Base-by-base conservation (phyloP, 2,113 vertebrate genomes). In the Romanogobio albipinnatus region DNA sequence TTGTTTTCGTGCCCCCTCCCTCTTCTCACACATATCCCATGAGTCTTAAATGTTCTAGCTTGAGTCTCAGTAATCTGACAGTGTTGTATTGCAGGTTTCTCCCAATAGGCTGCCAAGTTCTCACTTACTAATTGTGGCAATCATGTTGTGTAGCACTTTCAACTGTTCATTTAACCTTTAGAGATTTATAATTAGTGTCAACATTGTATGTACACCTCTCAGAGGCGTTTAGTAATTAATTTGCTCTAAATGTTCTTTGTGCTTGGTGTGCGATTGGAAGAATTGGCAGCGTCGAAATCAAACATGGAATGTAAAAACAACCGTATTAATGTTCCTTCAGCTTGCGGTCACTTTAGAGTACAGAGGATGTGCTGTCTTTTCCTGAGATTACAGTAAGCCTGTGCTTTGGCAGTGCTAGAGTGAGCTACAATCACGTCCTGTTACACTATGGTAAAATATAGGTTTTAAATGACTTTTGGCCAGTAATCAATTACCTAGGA, bases 311-410 rank as follows among this genome's bases (percentile, higher is more conserved):
- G 9, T 39, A 29, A 47, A 39, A 47, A 59, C 5, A 51, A 19
- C n/a, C 14, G 68, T 66, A 33, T 33, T 4, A 26, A 56, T 81
- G 68, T 75, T 79, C 29, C 39, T 62, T 53, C 39, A 29, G 43
- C n/a, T 66, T 58, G n/a, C 6, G 53, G 80, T 85, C 59, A 88
- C n/a, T 78, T 85, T 33, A 75, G 68, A 59, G 45, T 75, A 56
- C 45, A 83, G 33, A 84, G 73, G 73, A 79, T 86, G 76, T 82
- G 70, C 83, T 62, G 80, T 80, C 84, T 86, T 87, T 85, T 76
- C 75, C 53, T 70, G 64, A 81, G 89, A 88, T 90, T 88, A 90
- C 36, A 71, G 15, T 87, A 88, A 88, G 85, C 85, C 83, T 59
- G 17, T 76, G 59, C 77, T 87, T 82, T 88, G 84, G 76, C 76